Base-by-base conservation (phyloP, 2,113 vertebrate genomes). In the Eulacestoma nigropectus region DNA sequence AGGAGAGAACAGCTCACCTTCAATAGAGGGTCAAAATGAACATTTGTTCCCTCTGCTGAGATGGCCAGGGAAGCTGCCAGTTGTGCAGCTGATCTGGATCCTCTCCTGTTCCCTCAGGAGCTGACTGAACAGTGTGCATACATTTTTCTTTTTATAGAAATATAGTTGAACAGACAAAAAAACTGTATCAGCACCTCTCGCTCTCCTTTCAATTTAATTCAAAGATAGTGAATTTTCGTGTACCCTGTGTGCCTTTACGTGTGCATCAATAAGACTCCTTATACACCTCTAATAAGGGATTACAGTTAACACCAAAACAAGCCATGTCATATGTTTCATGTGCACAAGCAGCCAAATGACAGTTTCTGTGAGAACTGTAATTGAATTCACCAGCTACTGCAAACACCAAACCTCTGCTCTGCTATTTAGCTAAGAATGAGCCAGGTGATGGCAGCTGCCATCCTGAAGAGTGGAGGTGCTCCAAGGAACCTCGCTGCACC, bases 81-180 rank as follows among this genome's bases (percentile, higher is more conserved):
- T 90, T 44, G 49, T 89, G 76, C 50, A 91, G 88, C 92, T 86
- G 64, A 95, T 81, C 57, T 92, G 85, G 85, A 93, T 72, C 49
- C 77, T 90, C 86, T 97, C 64, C 9, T 6, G 26, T 35, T 92
- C 90, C 88, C 90, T 64, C 77, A 89, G 89, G 81, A 95, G 73
- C 69, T 89, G 86, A 89, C 74, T 44, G 65, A 92, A 94, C 80
- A 87, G 30, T 33, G 57, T 87, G 60, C 42, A 59, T 21, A 57
- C 47, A 29, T 70, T 90, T 81, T 44, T 76, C 81, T 93, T 93
- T 95, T 96, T 87, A 93, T 52, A 93, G 77, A 91, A 72, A 47
- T 11, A 53, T 4, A 72, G n/a, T 53, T 76, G 53, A 92, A 72
- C 68, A 64, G 59, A 77, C 30, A 55, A 72, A 93, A 11, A 25